Evolutionary conservation across 2,888 invertebrate species (phyloP).

Genomic region (Steinernema hermaphroditum): DNA sequence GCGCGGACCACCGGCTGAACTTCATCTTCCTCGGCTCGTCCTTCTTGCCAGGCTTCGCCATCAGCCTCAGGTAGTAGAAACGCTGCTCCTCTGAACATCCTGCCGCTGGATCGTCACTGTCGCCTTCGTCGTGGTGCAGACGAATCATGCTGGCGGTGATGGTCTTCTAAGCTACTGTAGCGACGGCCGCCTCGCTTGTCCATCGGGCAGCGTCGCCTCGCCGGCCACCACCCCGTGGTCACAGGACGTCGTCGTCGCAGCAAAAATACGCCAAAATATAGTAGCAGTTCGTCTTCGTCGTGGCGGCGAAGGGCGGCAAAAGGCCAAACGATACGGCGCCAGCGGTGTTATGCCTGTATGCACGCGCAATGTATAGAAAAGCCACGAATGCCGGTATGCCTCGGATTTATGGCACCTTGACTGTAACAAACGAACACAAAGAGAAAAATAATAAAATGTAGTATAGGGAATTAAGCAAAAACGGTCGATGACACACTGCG

Average conservation of each 20-base stretch:
- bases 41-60: constrained; percentile 62
- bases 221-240: constrained; percentile 2
- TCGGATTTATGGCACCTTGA: neutral
- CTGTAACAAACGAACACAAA: neutral
- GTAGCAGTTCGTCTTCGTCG: too few species aligned
- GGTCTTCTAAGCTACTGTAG: neutral
- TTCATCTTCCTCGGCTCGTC: constrained; percentile 66
- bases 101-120: constrained; percentile 9
- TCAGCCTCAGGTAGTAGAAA: constrained; percentile 66
- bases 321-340: constrained; percentile 1
- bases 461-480: constrained; percentile 17
- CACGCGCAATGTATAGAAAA: too few species aligned
- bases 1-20: constrained; percentile 63
- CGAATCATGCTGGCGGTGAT: neutral
- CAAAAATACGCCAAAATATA: too few species aligned
- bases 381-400: too few species aligned
- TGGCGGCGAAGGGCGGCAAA: neutral
- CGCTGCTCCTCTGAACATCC: constrained; percentile 51
- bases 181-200: neutral
- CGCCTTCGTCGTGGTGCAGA: constrained; percentile 17
- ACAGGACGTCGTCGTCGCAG: too few species aligned
- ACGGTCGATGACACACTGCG: constrained; percentile 21
- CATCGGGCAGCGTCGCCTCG: constrained; percentile 25
- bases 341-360: too few species aligned
- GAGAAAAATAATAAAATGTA: constrained; percentile 17